These are phyloP conservation scores for Eupithecia exiguata DNA, from an alignment of 2,888 invertebrate species.

Conservation along the genomic window DNA sequence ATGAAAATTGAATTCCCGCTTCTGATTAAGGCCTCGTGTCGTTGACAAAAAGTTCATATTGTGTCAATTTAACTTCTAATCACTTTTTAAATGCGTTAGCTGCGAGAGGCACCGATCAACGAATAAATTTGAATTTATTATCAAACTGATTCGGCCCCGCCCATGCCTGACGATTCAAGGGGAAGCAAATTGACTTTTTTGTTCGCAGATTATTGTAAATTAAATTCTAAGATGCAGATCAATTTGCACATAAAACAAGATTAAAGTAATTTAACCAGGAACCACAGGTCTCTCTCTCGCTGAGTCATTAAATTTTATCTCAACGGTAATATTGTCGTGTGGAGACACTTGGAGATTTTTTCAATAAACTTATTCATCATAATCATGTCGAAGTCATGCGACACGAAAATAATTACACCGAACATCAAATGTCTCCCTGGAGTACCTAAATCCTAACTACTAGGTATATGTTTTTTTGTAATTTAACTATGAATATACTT, in stretches of 20 bases:
- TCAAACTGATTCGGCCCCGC: constrained; percentile 72
- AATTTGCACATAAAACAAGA: constrained; percentile 15
- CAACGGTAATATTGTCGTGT: background rate
- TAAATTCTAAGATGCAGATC: constrained; percentile 21
- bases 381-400: too few species aligned
- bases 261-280: background rate
- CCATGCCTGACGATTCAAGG: constrained; percentile 68
- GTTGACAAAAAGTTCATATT: constrained; percentile 82
- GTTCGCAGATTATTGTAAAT: constrained; percentile 35
- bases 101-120: constrained; percentile 74
- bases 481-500: too few species aligned
- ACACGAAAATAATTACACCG: too few species aligned
- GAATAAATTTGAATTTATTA: constrained; percentile 84
- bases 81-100: constrained; percentile 83
- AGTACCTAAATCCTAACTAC: too few species aligned
- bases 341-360: background rate
- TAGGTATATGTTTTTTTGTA: too few species aligned
- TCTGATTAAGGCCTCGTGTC: constrained; percentile 67
- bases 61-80: constrained; percentile 84
- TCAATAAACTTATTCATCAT: too few species aligned
- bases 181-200: constrained; percentile 77
- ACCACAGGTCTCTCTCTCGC: background rate
- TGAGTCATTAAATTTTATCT: background rate
- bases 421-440: too few species aligned
- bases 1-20: constrained; percentile 77